phyloP scores from a whole-genome alignment of 1,140 invertebrate species.

The Helicoverpa zea region DNA sequence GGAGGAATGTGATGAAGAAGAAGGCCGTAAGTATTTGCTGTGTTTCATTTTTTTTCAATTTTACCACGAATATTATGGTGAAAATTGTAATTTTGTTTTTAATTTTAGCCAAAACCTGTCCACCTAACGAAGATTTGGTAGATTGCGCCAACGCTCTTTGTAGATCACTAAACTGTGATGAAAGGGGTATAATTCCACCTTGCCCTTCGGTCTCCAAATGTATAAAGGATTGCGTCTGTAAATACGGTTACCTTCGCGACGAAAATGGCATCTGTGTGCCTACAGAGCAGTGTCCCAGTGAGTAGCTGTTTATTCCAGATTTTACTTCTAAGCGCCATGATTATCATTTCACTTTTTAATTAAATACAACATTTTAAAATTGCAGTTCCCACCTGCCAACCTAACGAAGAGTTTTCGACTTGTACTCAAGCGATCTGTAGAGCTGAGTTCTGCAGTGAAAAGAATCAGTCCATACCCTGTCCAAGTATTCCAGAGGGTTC shows the following conservation, averaged over 20 bases:
- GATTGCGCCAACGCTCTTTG: conserved; percentile 1
- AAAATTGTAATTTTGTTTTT: no score
- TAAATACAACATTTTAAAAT: not conserved
- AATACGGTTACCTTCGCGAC: conserved; percentile 22
- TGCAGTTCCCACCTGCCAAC: conserved; percentile 17
- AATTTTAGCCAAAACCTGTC: no score
- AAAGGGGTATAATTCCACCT: not conserved
- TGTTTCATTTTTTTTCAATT: not conserved
- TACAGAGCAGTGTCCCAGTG: not conserved
- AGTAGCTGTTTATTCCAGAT: no score
- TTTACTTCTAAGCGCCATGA: no score
- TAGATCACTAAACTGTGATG: not conserved
- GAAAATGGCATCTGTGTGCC: conserved; percentile 19
- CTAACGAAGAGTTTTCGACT: conserved; percentile 27
- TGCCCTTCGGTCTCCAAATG: conserved; percentile 17
- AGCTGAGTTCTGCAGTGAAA: conserved; percentile 3
- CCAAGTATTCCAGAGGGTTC: no score
- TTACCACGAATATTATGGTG: no score
- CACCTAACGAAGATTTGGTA: conserved; percentile 10
- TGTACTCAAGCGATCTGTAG: conserved; percentile 19
- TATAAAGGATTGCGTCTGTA: conserved; percentile 44
- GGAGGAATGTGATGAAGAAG: not conserved
- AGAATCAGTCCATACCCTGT: not conserved
- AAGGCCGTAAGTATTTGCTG: not conserved
- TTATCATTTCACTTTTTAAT: no score